Base-by-base conservation (phyloP, 1,140 invertebrate genomes). In the Ostrea denselamellosa region DNA sequence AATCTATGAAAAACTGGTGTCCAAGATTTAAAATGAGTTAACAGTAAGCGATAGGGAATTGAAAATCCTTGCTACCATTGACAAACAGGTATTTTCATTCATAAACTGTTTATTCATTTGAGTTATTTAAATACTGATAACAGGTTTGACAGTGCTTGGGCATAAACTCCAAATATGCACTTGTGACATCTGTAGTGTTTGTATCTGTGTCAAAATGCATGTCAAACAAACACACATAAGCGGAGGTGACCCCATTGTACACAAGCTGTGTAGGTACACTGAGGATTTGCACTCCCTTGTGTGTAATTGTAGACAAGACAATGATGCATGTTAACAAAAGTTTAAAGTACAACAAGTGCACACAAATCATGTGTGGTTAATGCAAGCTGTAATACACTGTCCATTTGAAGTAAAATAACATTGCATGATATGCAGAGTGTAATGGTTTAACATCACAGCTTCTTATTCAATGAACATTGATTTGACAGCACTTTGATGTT, bases 291-390 rank as follows among this genome's bases (percentile, higher is more conserved):
- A 77, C 68, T 77, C 9, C 68, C n/a, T n/a, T 62, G 7, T 14
- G n/a, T 62, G n/a, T 62, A 12, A 62, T 62, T 62, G n/a, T n/a
- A 77, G 17, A 28, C 68, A 77, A 77, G 68, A 28, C 68, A 77
- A 25, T 34, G 14, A 77, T 77, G 25, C 56, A 34, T 77, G 28
- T 14, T 77, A 28, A 25, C 22, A 25, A 77, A 77, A 77, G 68
- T 77, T 77, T 77, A 77, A 77, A 77, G 68, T 77, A 77, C 68
- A 77, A 34, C 12, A 25, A 10, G 68, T 77, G 28, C 9, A 77
- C 14, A 34, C 5, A 44, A 44, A 44, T 44, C 5, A 44, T 2
- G 2, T 44, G 5, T 5, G 34, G 34, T 44, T 44, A 44, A 44
- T 44, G 5, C 34, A 44, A 44, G 34, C 34, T 44, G 34, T 44